These are phyloP conservation scores for Apodemus sylvaticus DNA, from an alignment of 2,113 vertebrate genomes.

Conservation along the genomic window DNA sequence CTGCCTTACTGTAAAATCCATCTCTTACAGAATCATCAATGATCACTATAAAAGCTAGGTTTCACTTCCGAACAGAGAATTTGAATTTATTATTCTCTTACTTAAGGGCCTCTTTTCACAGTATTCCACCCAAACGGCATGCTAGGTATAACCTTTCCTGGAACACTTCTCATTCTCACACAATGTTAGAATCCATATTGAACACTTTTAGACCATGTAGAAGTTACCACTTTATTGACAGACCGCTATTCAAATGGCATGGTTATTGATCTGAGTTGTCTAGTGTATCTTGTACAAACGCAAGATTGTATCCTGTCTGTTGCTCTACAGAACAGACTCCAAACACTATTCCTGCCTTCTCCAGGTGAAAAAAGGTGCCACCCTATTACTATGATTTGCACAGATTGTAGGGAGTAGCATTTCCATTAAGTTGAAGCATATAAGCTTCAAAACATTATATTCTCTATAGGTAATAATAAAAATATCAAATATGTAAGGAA, in stretches of 20 bases:
- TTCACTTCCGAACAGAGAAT: not conserved
- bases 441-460: not conserved
- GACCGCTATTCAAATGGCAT: not conserved
- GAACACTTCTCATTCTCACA: not conserved
- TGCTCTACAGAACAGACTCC: not conserved
- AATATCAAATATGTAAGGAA: not conserved
- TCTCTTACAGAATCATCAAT: not conserved
- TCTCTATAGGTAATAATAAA: not conserved
- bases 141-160: not conserved
- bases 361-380: not conserved
- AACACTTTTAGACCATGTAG: not conserved
- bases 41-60: not conserved
- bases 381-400: not conserved
- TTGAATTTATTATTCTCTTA: not conserved
- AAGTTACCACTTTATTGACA: not conserved
- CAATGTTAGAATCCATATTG: not conserved
- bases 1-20: not conserved
- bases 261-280: not conserved
- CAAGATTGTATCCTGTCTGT: not conserved
- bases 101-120: accelerated
- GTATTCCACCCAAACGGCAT: not conserved
- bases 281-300: not conserved
- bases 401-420: not conserved
- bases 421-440: not conserved
- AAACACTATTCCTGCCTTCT: not conserved